Conservation (phyloP, 2,797 vertebrate species). For the Thaleichthys pacificus region DNA sequence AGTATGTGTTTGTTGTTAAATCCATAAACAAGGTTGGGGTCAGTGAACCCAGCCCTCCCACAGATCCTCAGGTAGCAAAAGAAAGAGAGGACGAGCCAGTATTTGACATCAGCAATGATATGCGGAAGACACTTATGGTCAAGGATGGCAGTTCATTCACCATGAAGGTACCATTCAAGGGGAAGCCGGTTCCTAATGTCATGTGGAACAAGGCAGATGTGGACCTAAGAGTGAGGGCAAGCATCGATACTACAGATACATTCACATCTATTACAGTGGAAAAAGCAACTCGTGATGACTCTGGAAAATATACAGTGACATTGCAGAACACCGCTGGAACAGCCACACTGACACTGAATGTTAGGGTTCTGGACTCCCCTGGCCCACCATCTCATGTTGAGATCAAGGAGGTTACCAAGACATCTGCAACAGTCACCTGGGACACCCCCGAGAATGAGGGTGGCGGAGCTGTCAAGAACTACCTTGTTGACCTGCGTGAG, state of each 20-base stretch:
- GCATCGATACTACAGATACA: slow-evolving; percentile 83
- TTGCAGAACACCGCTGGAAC: slow-evolving; percentile 88
- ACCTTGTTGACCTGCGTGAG: slow-evolving; percentile 92
- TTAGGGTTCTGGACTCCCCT: slow-evolving; percentile 95
- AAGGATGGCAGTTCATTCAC: slow-evolving; percentile 91
- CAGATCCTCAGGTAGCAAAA: slow-evolving; percentile 86
- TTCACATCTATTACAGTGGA: slow-evolving; percentile 89
- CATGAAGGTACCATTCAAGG: slow-evolving; percentile 89
- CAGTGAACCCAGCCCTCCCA: slow-evolving; percentile 89
- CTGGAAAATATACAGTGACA: slow-evolving; percentile 92
- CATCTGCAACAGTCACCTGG: slow-evolving; percentile 89
- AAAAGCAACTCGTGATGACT: slow-evolving; percentile 90
- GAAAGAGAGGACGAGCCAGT: slow-evolving; percentile 94
- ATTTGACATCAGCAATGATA: slow-evolving; percentile 91
- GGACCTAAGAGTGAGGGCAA: slow-evolving; percentile 87
- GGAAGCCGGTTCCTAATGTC: slow-evolving; percentile 88
- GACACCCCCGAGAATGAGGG: slow-evolving; percentile 97
- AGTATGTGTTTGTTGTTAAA: slow-evolving; percentile 88
- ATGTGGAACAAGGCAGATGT: slow-evolving; percentile 91
- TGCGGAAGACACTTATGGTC: slow-evolving; percentile 91
- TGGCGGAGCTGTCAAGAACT: slow-evolving; percentile 90
- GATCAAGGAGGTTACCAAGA: slow-evolving; percentile 90
- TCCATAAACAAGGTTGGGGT: slow-evolving; percentile 92
- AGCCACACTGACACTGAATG: slow-evolving; percentile 84
- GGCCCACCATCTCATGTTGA: slow-evolving; percentile 84